Evolutionary conservation across 2,888 invertebrate genomes (phyloP).

Genomic region (Cosmia pyralina): DNA sequence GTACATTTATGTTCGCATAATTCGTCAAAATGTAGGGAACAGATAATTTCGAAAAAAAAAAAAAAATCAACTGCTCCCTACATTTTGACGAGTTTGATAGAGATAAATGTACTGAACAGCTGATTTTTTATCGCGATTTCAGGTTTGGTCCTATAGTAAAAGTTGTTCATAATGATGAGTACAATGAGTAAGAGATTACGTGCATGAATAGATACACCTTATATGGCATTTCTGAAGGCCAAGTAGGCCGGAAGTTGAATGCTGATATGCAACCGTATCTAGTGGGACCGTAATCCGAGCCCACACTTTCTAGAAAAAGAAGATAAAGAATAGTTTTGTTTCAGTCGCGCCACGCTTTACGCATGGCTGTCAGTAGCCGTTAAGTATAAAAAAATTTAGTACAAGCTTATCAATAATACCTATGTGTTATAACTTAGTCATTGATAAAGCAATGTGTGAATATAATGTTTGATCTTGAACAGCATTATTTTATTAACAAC

Average conservation of each 20-base stretch:
- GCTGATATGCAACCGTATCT: constrained; percentile 1
- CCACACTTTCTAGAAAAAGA: constrained; percentile 22
- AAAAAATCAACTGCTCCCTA: too few relatives aligned
- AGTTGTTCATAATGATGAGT: too few relatives aligned
- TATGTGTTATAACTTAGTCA: constrained; percentile 4
- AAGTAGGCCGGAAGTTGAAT: background rate
- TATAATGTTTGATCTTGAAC: background rate
- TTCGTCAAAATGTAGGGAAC: too few relatives aligned
- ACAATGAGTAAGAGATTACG: too few relatives aligned
- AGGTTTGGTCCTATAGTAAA: too few relatives aligned
- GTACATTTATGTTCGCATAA: too few relatives aligned
- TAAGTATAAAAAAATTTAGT: constrained; percentile 4
- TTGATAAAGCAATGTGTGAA: background rate
- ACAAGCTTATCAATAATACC: constrained; percentile 18
- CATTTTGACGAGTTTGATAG: too few relatives aligned
- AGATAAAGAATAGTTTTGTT: constrained; percentile 14
- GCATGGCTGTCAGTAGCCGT: background rate
- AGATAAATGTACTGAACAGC: too few relatives aligned
- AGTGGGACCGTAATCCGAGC: background rate
- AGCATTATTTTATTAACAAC: background rate
- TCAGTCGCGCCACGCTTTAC: constrained; percentile 24
- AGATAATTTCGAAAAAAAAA: too few relatives aligned
- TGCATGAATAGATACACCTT: too few relatives aligned
- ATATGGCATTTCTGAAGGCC: background rate
- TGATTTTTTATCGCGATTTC: too few relatives aligned